Evolutionary conservation across 1,140 invertebrate species (phyloP).

Genomic region (Bombus balteatus): DNA sequence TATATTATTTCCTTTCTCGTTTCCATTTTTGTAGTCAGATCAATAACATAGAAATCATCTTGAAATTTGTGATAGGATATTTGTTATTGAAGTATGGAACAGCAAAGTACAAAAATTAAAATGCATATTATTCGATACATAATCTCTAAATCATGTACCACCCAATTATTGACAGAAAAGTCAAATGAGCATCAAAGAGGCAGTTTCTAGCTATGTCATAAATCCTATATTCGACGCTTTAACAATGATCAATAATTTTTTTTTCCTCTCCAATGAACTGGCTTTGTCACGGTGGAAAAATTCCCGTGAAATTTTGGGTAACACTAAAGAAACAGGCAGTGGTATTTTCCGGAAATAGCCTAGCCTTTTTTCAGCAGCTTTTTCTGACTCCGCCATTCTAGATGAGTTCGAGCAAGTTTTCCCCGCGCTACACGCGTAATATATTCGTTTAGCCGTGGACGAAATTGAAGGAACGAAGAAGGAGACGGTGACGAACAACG

Average conservation of each 20-base stretch:
- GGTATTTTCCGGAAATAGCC: neutral
- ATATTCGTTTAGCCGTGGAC: slow-evolving; percentile 8
- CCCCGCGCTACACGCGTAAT: slow-evolving; percentile 9
- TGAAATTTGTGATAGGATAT: too few species aligned
- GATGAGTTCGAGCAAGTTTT: slow-evolving; percentile 39
- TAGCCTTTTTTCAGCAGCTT: neutral
- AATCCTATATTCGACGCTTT: neutral
- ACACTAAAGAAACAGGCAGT: neutral
- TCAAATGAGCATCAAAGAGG: too few species aligned
- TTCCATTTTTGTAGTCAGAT: neutral
- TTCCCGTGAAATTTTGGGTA: neutral
- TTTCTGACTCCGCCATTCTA: too few species aligned
- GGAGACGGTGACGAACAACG: too few species aligned
- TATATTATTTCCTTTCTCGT: neutral
- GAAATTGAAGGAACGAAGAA: neutral
- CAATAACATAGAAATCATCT: too few species aligned
- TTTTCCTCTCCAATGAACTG: too few species aligned
- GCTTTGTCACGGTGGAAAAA: neutral
- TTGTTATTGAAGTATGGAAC: neutral
- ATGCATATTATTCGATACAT: neutral
- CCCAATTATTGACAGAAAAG: too few species aligned
- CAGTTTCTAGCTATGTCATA: neutral
- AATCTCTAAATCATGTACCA: neutral
- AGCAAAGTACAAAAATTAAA: neutral
- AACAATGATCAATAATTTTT: too few species aligned